A percentile compares a stretch with the other conserved stretches of the same genome.
Evolutionary conservation across 2,113 vertebrate species (phyloP).

Genomic region (Calyptommatus sinebrachiatus): DNA sequence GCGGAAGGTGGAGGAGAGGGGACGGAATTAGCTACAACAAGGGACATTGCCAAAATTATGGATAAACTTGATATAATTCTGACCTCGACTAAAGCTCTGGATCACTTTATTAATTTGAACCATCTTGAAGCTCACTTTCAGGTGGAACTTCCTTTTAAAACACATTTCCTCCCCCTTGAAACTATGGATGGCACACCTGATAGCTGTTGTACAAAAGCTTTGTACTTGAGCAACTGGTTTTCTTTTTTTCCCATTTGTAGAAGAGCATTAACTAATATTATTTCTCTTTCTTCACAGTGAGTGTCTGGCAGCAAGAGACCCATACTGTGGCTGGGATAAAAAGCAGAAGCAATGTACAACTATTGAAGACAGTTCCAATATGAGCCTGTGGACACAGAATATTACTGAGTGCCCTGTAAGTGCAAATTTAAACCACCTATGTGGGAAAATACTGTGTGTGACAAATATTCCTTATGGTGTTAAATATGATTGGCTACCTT

Average conservation of each 20-base stretch:
- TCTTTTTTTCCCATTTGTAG: slow-evolving; percentile 24
- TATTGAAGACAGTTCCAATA: slow-evolving; percentile 94
- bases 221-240: slow-evolving; percentile 3
- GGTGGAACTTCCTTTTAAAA: slow-evolving; percentile 54
- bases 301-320: slow-evolving; percentile 92
- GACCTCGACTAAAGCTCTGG: too few species aligned
- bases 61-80: too few species aligned
- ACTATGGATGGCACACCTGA: slow-evolving; percentile 2
- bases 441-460: neutral
- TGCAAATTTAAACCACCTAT: slow-evolving; percentile 14
- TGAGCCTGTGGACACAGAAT: slow-evolving; percentile 98
- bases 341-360: slow-evolving; percentile 92
- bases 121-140: slow-evolving; percentile 40
- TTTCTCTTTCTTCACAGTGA: slow-evolving; percentile 72
- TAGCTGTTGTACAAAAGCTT: slow-evolving; percentile 48
- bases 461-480: neutral
- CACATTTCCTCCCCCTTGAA: slow-evolving; percentile 55
- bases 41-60: too few species aligned
- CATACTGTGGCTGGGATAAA: slow-evolving; percentile 95
- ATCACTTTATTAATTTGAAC: slow-evolving; percentile 26
- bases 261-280: slow-evolving; percentile 52
- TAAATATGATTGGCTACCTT: neutral
- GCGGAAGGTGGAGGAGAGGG: too few species aligned
- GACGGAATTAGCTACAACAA: too few species aligned
- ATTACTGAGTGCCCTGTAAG: slow-evolving; percentile 94